Evolutionary conservation across 2,113 vertebrate genomes (phyloP).

Genomic region (Bettongia penicillata): DNA sequence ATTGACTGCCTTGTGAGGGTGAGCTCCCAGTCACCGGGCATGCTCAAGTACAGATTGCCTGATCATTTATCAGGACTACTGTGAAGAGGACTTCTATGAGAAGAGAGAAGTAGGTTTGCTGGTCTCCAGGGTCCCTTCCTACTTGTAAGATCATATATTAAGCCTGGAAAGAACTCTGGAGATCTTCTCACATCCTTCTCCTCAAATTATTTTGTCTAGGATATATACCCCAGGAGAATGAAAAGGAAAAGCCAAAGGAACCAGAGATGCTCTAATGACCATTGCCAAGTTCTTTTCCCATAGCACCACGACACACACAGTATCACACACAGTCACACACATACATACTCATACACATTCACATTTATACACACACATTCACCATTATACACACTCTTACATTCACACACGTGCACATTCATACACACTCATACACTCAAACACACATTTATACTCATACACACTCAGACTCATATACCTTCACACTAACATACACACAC

Average conservation of each 20-base stretch:
- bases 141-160: background rate
- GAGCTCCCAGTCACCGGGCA: background rate
- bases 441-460: no score
- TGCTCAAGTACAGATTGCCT: background rate
- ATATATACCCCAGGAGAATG: background rate
- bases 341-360: no score
- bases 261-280: background rate
- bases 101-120: background rate
- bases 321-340: background rate
- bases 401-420: background rate
- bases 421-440: background rate
- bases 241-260: background rate
- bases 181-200: background rate
- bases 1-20: background rate
- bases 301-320: no score
- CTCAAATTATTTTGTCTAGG: background rate
- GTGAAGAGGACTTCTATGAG: background rate
- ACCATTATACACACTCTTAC: background rate
- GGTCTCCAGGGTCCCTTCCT: background rate
- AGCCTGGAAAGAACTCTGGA: background rate
- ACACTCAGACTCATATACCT: no score
- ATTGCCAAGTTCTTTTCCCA: no score
- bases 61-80: background rate
- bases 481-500: no score
- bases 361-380: no score